Evolutionary conservation across 92 coral and sea anemone genomes (phyloP), one percentile per base, ranked within the genome.

Genomic region (Parazoanthus swiftii): DNA sequence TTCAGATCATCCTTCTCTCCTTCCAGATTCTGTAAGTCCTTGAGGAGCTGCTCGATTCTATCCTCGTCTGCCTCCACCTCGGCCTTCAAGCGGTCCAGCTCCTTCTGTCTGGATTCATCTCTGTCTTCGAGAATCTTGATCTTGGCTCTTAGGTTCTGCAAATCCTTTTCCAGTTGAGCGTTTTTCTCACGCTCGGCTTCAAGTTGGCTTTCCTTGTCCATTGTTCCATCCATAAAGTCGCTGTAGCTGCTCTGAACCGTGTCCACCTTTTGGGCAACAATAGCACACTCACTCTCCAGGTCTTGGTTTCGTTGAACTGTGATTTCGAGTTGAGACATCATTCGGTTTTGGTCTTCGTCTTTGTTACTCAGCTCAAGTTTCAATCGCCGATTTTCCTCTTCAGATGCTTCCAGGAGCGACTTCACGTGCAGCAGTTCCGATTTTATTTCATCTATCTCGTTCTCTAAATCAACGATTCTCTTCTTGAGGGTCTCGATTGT

Each of bases 51-150:
- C 42, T 81, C 91, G 59, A 93, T 82, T 58, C 92, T 90, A 70
- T 95, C 96, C 37, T 88, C 89, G 13, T 94, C 96, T 37, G 91
- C 96, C 38, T 94, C 99, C 23, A 94, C 91, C 73, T 95, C 95
- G n/a, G 95, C 99, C 88, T 93, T 91, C 88, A 97, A 89, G 84
- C 93, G 91, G 74, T 97, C 99, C 43, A 94, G 85, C 86, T 97
- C 99, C 86, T 93, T 95, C 88, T 94, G 92, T 80, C 93, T 91
- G 13, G 84, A 16, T 29, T 81, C 89, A 59, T 95, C 98, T 39
- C 85, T 90, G 0, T 95, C 93, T 65, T 95, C 96, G 35, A 93
- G 93, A 38, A 84, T 42, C 88, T 90, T 88, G 23, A 91, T 91
- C 88, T 92, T 95, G 81, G 67, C 43, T 70, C 83, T 90, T 33